phyloP scores from a whole-genome alignment of 53 echinoderm and acorn worm genomes.

The Holothuria scabra region DNA sequence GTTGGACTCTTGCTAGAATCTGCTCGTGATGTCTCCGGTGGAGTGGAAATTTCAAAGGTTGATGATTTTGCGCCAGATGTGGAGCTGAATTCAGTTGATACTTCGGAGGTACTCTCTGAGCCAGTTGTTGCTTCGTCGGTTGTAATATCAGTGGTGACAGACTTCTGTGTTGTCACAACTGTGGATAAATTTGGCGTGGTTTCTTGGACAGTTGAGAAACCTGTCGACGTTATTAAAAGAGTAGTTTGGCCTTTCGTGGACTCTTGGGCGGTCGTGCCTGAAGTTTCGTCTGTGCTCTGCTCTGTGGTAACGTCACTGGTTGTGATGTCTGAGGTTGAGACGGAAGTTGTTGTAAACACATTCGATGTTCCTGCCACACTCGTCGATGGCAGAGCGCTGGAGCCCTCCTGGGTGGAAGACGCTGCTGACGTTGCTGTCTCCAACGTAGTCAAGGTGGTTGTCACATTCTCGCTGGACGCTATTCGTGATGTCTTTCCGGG shows the following conservation, averaged over 20 bases:
- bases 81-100: conserved; percentile 4
- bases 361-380: neutral
- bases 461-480: neutral
- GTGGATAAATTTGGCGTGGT: neutral
- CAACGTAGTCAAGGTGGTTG: conserved; percentile 10
- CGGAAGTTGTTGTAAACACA: neutral
- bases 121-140: too few species aligned
- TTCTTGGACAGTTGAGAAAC: neutral
- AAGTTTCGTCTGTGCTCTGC: neutral
- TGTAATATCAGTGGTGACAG: too few species aligned
- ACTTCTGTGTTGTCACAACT: too few species aligned
- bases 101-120: conserved; percentile 3
- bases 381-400: neutral
- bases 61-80: neutral
- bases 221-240: neutral
- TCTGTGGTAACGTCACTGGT: neutral
- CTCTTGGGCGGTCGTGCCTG: neutral
- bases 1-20: too few species aligned
- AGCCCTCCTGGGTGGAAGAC: neutral
- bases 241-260: neutral
- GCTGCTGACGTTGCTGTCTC: neutral
- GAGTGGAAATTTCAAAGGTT: neutral
- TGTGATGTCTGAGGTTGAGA: neutral
- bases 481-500: neutral
- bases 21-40: too few species aligned